Evolutionary conservation across 2,113 vertebrate genomes (phyloP), one percentile per base, ranked within the genome.

Genomic region (Peromyscus maniculatus): DNA sequence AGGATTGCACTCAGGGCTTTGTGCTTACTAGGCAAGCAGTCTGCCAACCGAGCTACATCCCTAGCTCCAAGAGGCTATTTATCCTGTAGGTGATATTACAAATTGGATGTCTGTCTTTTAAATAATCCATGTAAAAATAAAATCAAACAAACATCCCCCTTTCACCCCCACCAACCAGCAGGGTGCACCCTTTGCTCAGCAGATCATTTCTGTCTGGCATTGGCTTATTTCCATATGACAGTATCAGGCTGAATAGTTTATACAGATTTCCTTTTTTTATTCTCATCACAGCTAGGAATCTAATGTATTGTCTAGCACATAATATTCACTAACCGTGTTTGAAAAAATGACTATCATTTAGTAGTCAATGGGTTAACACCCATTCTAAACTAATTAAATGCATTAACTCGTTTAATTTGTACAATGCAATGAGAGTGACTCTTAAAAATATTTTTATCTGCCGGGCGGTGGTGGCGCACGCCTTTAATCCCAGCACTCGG

Each of bases 131-230:
- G 5, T 82, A 43, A 71, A 21, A 55, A 8, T 57, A 31, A 89
- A 43, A 33, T 77, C 64, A 46, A 64, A 43, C 33, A 90, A 90
- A 62, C 7, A 75, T 31, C 3, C 33, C 26, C 59, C 90, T 57
- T 86, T 86, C 95, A 91, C 19, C 36, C 31, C 31, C 80, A 71
- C 7, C 66, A 93, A 77, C 57, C 91, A 95, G 95, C 64, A 97
- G 90, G 57, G 82, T 62, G 71, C 74, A 0, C 13, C 28, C 71
- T 97, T 91, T 86, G 39, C 39, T 91, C 77, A 80, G 59, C 2
- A 78, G 71, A 94, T 57, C 31, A 87, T 93, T 79, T 75, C 46
- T 93, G 57, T 83, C 33, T 36, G 13, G 39, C 16, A 66, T 89
- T 62, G 75, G 55, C 59, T 87, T 82, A 72, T 92, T 77, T 95